Base-by-base conservation (phyloP, 2,797 vertebrate genomes). In the Anguilla pacifica region DNA sequence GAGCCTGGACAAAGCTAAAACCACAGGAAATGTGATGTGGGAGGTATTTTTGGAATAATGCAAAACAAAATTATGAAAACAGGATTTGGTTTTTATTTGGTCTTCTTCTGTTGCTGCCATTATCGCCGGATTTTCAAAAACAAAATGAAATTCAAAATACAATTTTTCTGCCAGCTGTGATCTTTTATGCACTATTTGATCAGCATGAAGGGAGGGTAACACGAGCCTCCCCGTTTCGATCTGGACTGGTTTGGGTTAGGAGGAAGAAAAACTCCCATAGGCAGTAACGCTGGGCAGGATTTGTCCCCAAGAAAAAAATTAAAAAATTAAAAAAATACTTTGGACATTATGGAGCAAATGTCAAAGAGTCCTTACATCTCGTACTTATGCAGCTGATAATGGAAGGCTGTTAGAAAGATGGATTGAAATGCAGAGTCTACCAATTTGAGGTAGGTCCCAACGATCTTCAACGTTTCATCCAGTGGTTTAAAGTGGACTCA, bases 351-450 rank as follows among this genome's bases (percentile, higher is more conserved):
- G 61, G 85, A 87, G 85, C 51, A 64, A 94, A 92, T 93, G 93
- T 94, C 94, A 95, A 90, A 88, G 89, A 92, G 92, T 89, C 93
- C 92, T 95, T 91, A 90, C 92, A 93, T 94, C 92, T 93, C 87
- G 55, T 84, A 85, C 79, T 19, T 77, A 64, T 88, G 86, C 3
- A 39, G 89, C 49, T 82, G 88, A 91, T 90, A 90, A 92, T 90
- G 92, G 88, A 90, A 86, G 87, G 91, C 86, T 87, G 91, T 17
- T 85, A 90, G 91, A 86, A 89, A 91, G 86, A 89, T 31, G 22
- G 74, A 4, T 59, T 85, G 74, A 51, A 90, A 87, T 57, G 67
- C 43, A 70, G 92, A 64, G 91, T 95, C 93, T 93, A 91, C 83
- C 90, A 92, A 90, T 93, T 93, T 93, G 89, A 91, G 85, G 88